Base-by-base conservation (phyloP, 30 jellyfish, hydroid and myxozoan species). In the Catostylus mosaicus region DNA sequence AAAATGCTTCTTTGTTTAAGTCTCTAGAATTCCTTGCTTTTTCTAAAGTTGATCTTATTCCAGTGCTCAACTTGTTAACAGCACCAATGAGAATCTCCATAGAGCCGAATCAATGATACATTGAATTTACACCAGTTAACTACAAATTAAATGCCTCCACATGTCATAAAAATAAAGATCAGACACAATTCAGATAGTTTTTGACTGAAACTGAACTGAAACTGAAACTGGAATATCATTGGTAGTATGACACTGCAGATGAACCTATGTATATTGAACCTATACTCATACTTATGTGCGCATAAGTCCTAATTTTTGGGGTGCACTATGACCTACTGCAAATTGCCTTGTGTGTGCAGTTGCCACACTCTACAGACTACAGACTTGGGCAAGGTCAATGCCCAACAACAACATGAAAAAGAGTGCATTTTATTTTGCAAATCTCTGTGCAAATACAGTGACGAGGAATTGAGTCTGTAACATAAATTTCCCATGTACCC, bases 11-110 rank as follows among this genome's bases (percentile, higher is more conserved):
- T 30, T 34, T 47, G 34, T 61, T 20, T 47, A 26, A 12, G 24
- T 37, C 9, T 24, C 83, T 40, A 3, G 77, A 57, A 2, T 73
- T 61, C 24, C 40, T 73, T 19, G 94, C 94, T 18, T 43, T 71
- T 19, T 29, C 45, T 45, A 84, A 60, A 1, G 94, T 84, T 11
- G 33, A 45, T n/a, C n/a, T 35, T n/a, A 73, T 32, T 5, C 35
- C 61, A 0, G 24, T 18, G 30, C 30, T 2, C 20, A 74, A 50
- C 27, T 57, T 62, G 11, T 38, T 5, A 34, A 84, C 33, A 20
- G 35, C 31, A 34, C 18, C 74, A 34, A 32, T 50, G 9, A 83
- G 57, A 18, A 34, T 36, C 29, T 46, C 91, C 84, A 70, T 80
- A n/a, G 51, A 26, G 30, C 24, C 24, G 24, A 50, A 5, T 5